These are phyloP conservation scores for Sarcophaga bullata DNA, from an alignment of 1,140 invertebrate genomes.

Conservation along the genomic window DNA sequence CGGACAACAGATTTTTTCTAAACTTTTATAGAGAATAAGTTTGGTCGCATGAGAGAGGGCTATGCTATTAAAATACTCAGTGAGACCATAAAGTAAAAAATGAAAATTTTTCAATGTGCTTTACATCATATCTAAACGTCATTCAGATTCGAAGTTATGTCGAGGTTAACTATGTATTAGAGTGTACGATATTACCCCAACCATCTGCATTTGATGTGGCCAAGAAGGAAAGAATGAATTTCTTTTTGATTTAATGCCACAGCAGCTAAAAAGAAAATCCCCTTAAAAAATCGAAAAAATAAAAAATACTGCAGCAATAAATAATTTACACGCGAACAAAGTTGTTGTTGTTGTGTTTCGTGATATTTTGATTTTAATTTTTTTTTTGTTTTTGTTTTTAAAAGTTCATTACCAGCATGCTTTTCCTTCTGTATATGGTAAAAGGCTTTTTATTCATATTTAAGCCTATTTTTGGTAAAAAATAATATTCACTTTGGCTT, in stretches of 20 bases:
- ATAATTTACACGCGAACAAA: constrained; percentile 12
- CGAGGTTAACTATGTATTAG: background rate
- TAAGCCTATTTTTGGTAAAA: background rate
- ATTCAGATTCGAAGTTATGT: no score
- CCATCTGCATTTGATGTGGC: background rate
- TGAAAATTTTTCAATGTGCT: no score
- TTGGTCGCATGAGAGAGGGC: no score
- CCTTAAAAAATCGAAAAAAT: background rate
- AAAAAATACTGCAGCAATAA: background rate
- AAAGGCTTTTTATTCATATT: no score
- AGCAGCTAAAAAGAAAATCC: background rate
- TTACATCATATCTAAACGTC: no score
- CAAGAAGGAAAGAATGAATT: background rate
- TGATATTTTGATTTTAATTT: background rate
- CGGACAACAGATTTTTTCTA: no score
- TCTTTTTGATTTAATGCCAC: background rate
- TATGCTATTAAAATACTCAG: no score
- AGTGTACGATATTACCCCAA: no score
- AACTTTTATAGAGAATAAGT: no score
- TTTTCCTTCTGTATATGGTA: background rate
- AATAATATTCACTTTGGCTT: background rate
- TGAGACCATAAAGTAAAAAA: no score
- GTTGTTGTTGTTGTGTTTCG: background rate
- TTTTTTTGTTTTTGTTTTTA: background rate
- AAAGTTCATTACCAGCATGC: constrained; percentile 11